Conservation (phyloP, 2,797 vertebrate species). For the Macrochelys suwanniensis region DNA sequence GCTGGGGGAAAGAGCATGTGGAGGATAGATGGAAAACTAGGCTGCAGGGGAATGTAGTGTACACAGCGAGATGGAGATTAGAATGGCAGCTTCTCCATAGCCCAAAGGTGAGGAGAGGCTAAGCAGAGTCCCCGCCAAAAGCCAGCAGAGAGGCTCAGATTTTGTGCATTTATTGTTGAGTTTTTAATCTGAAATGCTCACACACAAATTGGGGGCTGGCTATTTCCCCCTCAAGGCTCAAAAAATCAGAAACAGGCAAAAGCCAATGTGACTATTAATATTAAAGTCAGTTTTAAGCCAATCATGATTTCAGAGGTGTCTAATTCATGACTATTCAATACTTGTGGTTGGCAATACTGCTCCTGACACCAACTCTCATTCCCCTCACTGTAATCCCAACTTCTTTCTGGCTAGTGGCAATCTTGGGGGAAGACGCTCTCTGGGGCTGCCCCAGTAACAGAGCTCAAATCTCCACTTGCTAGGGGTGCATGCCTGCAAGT, state of each 20-base stretch:
- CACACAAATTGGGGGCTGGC: rapidly evolving
- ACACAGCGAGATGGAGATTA: background rate
- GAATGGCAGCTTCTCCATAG: rapidly evolving
- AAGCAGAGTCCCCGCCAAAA: background rate
- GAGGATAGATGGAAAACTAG: background rate
- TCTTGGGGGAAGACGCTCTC: background rate
- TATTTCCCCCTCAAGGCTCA: background rate
- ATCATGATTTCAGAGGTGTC: background rate
- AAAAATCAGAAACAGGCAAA: background rate
- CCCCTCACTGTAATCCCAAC: background rate
- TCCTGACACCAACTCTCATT: background rate
- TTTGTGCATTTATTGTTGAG: background rate
- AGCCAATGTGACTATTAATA: background rate
- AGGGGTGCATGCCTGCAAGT: background rate
- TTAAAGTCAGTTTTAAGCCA: background rate
- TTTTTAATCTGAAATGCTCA: background rate
- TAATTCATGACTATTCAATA: background rate
- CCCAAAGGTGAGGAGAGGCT: background rate
- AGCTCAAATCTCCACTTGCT: background rate
- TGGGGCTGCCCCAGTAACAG: rapidly evolving
- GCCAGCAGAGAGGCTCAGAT: background rate
- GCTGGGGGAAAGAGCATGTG: rapidly evolving
- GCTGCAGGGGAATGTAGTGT: background rate
- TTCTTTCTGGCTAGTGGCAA: background rate
- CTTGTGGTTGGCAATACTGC: rapidly evolving